Evolutionary conservation across 2,113 vertebrate species (phyloP).

Genomic region (Microtus pennsylvanicus): DNA sequence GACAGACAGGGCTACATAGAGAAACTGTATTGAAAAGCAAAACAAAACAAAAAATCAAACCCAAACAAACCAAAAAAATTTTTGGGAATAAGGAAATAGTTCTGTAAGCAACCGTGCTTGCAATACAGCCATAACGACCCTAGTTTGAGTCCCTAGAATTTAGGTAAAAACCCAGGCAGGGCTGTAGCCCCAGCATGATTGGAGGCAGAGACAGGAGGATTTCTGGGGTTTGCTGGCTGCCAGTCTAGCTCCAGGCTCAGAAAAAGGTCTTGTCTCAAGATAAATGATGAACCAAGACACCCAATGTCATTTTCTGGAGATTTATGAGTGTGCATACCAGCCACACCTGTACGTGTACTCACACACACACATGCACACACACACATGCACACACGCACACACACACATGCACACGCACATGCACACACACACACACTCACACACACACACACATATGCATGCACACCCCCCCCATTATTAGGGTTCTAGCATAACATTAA

Average conservation of each 20-base stretch:
- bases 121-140: background rate
- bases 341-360: too few species aligned
- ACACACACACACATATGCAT: fast-evolving
- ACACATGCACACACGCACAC: too few species aligned
- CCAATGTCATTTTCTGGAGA: background rate
- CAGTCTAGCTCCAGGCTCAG: background rate
- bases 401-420: too few species aligned
- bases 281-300: background rate
- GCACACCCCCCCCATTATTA: background rate
- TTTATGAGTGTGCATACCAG: background rate
- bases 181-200: too few species aligned
- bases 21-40: background rate
- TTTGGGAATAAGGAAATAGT: background rate
- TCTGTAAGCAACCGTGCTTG: background rate
- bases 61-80: background rate
- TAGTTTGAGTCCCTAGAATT: background rate
- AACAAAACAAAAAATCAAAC: background rate
- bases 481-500: slow-evolving; percentile 20
- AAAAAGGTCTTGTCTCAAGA: background rate
- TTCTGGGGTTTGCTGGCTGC: background rate
- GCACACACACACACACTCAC: too few species aligned
- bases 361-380: too few species aligned
- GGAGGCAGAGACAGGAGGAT: background rate
- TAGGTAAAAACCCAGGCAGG: background rate
- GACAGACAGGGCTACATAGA: background rate